A percentile compares a stretch with the other conserved stretches of the same genome.
Conservation (phyloP, 2,888 invertebrate genomes). For the Oxytorus armatus region DNA sequence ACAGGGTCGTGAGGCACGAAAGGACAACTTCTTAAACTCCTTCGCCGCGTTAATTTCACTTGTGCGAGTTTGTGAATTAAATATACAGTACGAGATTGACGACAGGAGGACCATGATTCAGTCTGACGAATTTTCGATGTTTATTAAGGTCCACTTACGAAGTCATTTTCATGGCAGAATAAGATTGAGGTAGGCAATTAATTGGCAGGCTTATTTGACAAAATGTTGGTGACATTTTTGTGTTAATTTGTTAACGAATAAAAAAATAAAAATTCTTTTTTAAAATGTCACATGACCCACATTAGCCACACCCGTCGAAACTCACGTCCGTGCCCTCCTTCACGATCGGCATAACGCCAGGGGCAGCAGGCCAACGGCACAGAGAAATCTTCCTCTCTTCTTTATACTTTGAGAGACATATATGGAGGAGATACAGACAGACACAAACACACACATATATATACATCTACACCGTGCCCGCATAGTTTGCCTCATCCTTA, state of each 20-base stretch:
- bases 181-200: no score
- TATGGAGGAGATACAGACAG: slow-evolving; percentile 13
- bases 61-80: slow-evolving; percentile 5
- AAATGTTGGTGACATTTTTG: no score
- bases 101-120: background rate
- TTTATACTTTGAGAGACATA: slow-evolving; percentile 32
- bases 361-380: slow-evolving; percentile 53
- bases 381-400: slow-evolving; percentile 37
- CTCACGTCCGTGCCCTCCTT: slow-evolving; percentile 17
- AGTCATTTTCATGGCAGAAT: no score
- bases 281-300: background rate
- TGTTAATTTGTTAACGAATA: background rate
- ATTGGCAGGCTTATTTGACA: no score
- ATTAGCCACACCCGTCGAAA: slow-evolving; percentile 21
- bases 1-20: slow-evolving; percentile 48
- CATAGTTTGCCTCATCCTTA: slow-evolving; percentile 54
- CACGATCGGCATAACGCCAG: slow-evolving; percentile 13
- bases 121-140: background rate
- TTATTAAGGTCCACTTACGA: no score
- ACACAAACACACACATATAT: slow-evolving; percentile 3
- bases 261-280: background rate
- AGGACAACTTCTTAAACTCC: slow-evolving; percentile 8
- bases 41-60: slow-evolving; percentile 26
- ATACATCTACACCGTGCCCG: no score
- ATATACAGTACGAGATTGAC: slow-evolving; percentile 19